Evolutionary conservation across 1,140 invertebrate genomes (phyloP).

Genomic region (Spodoptera frugiperda): DNA sequence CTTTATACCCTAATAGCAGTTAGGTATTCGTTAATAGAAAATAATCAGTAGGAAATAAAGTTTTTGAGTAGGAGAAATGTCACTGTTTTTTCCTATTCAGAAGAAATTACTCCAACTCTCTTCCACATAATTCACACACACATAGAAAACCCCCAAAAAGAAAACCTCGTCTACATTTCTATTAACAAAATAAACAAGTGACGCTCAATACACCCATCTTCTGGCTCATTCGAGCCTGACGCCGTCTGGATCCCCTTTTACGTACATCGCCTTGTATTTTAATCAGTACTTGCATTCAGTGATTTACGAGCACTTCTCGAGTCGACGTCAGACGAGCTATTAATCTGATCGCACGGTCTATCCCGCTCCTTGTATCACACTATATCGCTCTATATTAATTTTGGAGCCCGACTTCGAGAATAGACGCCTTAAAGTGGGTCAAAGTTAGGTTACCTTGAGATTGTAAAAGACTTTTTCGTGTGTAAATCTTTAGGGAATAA

Average conservation of each 20-base stretch:
- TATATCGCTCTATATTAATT: constrained; percentile 32
- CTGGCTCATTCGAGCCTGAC: neutral
- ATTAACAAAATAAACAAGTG: constrained; percentile 23
- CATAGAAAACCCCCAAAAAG: neutral
- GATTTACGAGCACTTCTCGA: constrained; percentile 34
- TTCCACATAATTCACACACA: too few species aligned
- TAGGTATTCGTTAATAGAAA: too few species aligned
- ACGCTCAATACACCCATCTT: constrained; percentile 8
- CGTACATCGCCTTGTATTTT: constrained; percentile 30
- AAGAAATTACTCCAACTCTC: too few species aligned
- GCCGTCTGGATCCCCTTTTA: constrained; percentile 18
- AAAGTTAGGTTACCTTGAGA: constrained; percentile 33
- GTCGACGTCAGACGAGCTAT: constrained; percentile 31
- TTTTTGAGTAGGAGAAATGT: too few species aligned
- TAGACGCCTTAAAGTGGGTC: constrained; percentile 1
- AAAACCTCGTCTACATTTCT: neutral
- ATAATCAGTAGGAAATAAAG: too few species aligned
- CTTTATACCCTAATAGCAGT: too few species aligned
- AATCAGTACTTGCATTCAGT: constrained; percentile 38
- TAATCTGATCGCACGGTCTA: constrained; percentile 30
- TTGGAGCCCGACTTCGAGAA: constrained; percentile 29
- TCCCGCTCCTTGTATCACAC: constrained; percentile 7
- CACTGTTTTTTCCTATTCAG: too few species aligned
- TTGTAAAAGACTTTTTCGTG: neutral
- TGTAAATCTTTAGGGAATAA: neutral